These are phyloP conservation scores for Pangasius djambal DNA, from an alignment of 2,797 vertebrate genomes.

Conservation along the genomic window DNA sequence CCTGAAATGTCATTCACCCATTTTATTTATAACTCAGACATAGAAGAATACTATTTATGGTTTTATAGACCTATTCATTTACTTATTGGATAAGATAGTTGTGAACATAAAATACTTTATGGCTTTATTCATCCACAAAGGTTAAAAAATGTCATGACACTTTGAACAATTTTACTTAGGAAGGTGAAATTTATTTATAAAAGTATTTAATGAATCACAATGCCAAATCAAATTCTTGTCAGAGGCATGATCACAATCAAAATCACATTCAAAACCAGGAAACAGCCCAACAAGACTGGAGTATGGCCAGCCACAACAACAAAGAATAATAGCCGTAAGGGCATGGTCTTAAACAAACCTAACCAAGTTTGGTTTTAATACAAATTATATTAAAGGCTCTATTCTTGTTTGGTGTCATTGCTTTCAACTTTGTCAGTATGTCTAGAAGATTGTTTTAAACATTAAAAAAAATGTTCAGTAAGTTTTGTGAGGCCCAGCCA, in stretches of 20 bases:
- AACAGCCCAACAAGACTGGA: neutral
- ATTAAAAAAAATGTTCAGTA: too few relatives aligned
- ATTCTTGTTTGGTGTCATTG: too few relatives aligned
- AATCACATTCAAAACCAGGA: neutral
- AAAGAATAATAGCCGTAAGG: neutral
- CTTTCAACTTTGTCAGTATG: neutral
- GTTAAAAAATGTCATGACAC: neutral
- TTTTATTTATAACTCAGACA: neutral
- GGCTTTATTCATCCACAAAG: neutral
- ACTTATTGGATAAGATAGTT: neutral
- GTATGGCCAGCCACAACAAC: neutral
- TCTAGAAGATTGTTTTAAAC: neutral
- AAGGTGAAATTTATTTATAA: neutral
- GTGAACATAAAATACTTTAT: neutral
- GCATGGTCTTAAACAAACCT: neutral
- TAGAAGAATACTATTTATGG: neutral
- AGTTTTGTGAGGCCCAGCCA: neutral
- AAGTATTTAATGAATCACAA: neutral
- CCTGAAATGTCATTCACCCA: neutral
- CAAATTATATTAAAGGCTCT: too few relatives aligned
- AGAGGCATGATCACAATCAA: neutral
- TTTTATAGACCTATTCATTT: neutral
- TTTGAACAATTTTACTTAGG: neutral
- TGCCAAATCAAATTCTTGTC: neutral
- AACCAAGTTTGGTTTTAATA: too few relatives aligned